Percentiles rank a stretch among this genome's conserved stretches.
These are phyloP conservation scores for Melinopterus prodromus DNA, from an alignment of 2,888 invertebrate genomes.

Conservation along the genomic window DNA sequence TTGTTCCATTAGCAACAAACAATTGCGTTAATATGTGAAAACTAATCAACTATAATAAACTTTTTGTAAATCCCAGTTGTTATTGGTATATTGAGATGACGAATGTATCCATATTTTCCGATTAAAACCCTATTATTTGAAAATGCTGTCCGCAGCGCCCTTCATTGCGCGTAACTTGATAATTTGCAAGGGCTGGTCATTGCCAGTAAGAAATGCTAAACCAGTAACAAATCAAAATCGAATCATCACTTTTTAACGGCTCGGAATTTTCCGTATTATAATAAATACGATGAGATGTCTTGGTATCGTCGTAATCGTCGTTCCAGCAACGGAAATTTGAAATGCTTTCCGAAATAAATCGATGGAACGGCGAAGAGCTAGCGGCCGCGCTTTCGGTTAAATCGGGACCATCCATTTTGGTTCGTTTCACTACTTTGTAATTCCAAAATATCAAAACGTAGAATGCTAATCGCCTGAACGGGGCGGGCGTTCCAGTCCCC, in stretches of 20 bases:
- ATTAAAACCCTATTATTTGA: no score
- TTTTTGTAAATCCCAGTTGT: no score
- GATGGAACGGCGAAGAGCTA: neutral
- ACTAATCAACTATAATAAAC: no score
- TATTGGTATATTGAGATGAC: no score
- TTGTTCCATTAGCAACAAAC: no score
- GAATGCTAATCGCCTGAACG: slow-evolving; percentile 4
- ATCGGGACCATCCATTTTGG: neutral
- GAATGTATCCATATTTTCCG: no score
- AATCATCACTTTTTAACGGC: slow-evolving; percentile 15
- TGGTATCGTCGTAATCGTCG: neutral
- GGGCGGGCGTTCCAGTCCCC: neutral
- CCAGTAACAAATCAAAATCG: neutral
- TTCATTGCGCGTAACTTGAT: neutral
- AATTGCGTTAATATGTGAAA: no score
- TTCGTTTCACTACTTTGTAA: slow-evolving; percentile 11
- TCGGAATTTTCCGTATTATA: neutral
- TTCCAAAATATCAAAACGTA: slow-evolving; percentile 5
- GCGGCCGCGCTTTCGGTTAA: slow-evolving; percentile 14
- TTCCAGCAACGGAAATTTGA: slow-evolving; percentile 19
- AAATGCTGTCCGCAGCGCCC: neutral
- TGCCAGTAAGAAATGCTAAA: neutral
- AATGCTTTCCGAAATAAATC: slow-evolving; percentile 21
- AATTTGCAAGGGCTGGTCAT: neutral
- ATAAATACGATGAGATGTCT: slow-evolving; percentile 10